Percentiles rank a stretch among this genome's conserved stretches.
Conservation (phyloP, 1,140 invertebrate genomes). For the Cardiocondyla obscurior region DNA sequence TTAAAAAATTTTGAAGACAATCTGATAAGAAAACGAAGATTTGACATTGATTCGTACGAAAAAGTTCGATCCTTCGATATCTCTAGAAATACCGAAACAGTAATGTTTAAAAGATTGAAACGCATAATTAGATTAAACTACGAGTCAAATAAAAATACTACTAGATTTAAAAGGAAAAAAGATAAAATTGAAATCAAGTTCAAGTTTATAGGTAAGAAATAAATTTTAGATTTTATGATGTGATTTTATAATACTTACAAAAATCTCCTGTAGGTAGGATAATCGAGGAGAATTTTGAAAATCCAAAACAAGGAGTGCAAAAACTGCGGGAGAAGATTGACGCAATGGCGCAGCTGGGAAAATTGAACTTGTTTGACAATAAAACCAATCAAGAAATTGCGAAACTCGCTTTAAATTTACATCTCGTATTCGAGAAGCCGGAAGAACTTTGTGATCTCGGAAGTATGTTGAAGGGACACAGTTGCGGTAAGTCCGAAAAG, state of each 20-base stretch:
- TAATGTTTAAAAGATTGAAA: slow-evolving; percentile 10
- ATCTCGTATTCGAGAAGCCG: slow-evolving; percentile 69
- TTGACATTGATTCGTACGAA: neutral
- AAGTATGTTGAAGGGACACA: slow-evolving; percentile 70
- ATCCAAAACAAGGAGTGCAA: slow-evolving; percentile 66
- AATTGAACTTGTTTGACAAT: slow-evolving; percentile 71
- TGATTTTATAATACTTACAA: neutral
- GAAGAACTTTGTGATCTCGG: slow-evolving; percentile 73
- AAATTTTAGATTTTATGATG: neutral
- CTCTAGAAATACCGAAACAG: neutral
- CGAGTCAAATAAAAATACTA: slow-evolving; percentile 18
- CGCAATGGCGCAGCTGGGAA: slow-evolving; percentile 61
- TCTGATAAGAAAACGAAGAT: slow-evolving; percentile 44
- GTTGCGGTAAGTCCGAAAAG: slow-evolving; percentile 71
- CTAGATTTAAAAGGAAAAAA: slow-evolving; percentile 38
- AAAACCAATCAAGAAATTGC: slow-evolving; percentile 72
- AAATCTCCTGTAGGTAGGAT: slow-evolving; percentile 67
- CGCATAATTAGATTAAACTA: slow-evolving; percentile 3
- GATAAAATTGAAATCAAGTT: slow-evolving; percentile 77
- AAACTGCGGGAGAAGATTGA: slow-evolving; percentile 71
- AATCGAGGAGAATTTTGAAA: slow-evolving; percentile 70
- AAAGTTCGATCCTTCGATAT: neutral
- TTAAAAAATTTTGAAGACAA: slow-evolving; percentile 20
- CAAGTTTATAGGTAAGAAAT: slow-evolving; percentile 69
- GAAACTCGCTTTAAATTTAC: slow-evolving; percentile 73